Base-by-base conservation (phyloP, 2,113 vertebrate genomes). In the Grantiella picta region DNA sequence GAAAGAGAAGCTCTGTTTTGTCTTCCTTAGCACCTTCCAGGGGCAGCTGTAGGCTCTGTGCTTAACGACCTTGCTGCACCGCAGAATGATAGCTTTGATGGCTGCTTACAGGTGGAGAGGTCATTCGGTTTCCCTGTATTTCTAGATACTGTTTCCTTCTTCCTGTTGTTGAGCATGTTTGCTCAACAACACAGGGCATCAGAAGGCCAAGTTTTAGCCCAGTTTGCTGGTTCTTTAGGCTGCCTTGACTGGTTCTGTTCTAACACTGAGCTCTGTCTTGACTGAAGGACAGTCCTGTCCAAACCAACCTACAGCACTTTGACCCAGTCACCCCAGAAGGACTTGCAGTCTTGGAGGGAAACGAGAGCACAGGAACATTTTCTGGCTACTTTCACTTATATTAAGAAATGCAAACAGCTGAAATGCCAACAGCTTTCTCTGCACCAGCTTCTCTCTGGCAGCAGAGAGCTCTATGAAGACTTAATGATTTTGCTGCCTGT, bases 61-160 rank as follows among this genome's bases (percentile, higher is more conserved):
- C 63, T 22, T 16, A 17, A 38, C 0, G 4, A 1, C 28, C 24
- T 20, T 22, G 33, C 8, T 81, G 9, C 5, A 1, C 7, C 13
- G 15, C 19, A 29, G 35, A 36, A 17, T 0, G 5, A 31, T 6
- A 5, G 16, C 4, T 65, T 29, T 53, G 56, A 8, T 29, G 50
- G 54, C 11, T 50, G 8, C 2, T 66, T 4, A 18, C 15, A 53
- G 24, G 16, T 50, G 42, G 2, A 38, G 35, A 79, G 52, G 31
- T 28, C 11, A 12, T 40, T 59, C 36, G 66, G 24, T n/a, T 56
- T 36, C 44, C 21, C 25, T 42, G 0, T 16, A 5, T 61, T 81
- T 80, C 59, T 65, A 31, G 47, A 7, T 6, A 45, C 24, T 1
- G 0, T 79, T 95, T 69, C 20, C 38, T 69, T 21, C n/a, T 68